Evolutionary conservation across 2,888 invertebrate species (phyloP), one percentile per base, ranked within the genome.

Genomic region (Lasioglossum figueresi): DNA sequence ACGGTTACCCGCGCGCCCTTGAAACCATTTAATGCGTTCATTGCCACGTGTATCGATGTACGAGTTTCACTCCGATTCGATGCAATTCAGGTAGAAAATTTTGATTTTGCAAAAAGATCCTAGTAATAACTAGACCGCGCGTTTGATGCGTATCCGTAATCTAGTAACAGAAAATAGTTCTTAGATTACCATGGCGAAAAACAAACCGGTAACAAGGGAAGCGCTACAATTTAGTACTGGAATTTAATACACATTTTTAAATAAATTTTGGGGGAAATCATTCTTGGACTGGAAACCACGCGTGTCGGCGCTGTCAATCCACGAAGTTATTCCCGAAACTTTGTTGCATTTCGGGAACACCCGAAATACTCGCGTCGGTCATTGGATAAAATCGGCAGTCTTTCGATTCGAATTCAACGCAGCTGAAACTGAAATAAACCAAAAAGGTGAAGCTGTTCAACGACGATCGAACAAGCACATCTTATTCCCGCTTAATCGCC

Each of bases 311-410:
- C 63, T 63, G 63, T 63, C 63, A 31, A 63, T 63, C 31, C 63
- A n/a, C 63, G 5, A 63, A 31, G 63, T 63, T 63, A 63, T 63
- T 63, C 27, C 63, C 63, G 63, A 31, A 63, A 63, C 63, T 16
- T 63, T 63, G 27, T 27, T 27, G 63, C 63, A 31, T 12, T 63
- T 63, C 63, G 16, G 63, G 31, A 63, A 16, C 16, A 16, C 27
- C 63, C 14, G 6, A 16, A 31, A 63, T 63, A 63, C 27, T 63
- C 63, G 27, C 16, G 16, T 16, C 31, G 63, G 16, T 31, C 31
- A 31, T 31, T 16, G 6, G 6, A 16, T 31, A 63, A 63, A 63
- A 63, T 63, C 63, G 63, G 16, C 63, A 14, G 31, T 6, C 31
- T 16, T 31, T 5, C 31, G 63, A 16, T 31, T 31, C 16, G 31